Evolutionary conservation across 2,113 vertebrate genomes (phyloP), one percentile per base, ranked within the genome.

Genomic region (Neomonachus schauinslandi): DNA sequence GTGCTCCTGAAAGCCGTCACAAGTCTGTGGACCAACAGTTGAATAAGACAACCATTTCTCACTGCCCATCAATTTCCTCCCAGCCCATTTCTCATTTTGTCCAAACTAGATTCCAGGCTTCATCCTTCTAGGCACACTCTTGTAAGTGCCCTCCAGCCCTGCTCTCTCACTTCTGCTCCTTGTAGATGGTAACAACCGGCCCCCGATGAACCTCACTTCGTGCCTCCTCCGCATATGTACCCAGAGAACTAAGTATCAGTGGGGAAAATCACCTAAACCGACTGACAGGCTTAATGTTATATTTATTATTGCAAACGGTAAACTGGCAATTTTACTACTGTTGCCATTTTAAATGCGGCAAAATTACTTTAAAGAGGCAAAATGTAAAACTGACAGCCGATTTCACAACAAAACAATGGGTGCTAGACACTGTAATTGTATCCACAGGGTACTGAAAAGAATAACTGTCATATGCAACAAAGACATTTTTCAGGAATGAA

Each of bases 401-500:
- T 61, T 76, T 89, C 46, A 83, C 36, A 76, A 84, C 67, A 76
- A 76, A 74, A 65, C 79, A 55, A 84, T 61, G 21, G 36, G 42
- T 36, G 57, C 15, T 31, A 90, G 49, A 76, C 31, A 74, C 13
- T 59, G 18, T 39, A 61, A 85, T 22, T 57, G 46, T n/a, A 84
- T 24, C 77, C 57, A 74, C 3, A 69, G 51, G 18, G 39, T 67
- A 63, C 36, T 31, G 36, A 26, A 42, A 33, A 42, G 63, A 36
- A 49, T 46, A 91, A 83, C 26, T 65, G 28, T 57, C 46, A 57
- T 26, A 46, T 15, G 42, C 46, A 59, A 69, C 67, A 83, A 90
- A 90, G 49, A 55, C 42, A 89, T 46, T 90, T 82, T 65, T 42
- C 42, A 74, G n/a, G 33, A 95, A 65, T 65, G n/a, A 95, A 95